A percentile compares a stretch with the other conserved stretches of the same genome.
Evolutionary conservation across 2,113 vertebrate genomes (phyloP).

Genomic region (Sinosuthora webbiana): DNA sequence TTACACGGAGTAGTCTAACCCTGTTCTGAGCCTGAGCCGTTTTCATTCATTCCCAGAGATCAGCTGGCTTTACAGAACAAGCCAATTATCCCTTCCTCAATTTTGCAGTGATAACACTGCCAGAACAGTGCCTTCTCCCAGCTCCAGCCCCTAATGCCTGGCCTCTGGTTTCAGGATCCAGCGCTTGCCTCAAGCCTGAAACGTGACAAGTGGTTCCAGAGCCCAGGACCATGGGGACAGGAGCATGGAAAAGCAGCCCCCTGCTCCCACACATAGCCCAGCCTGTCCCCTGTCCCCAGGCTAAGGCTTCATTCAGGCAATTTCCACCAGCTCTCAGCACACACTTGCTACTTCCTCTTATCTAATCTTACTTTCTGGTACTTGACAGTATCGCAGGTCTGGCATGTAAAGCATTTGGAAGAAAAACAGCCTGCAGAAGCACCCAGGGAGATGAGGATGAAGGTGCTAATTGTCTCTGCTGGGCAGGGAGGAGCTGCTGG

Average conservation of each 20-base stretch:
- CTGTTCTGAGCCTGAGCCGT: background rate
- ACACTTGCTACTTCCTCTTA: background rate
- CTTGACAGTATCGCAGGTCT: background rate
- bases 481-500: background rate
- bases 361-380: slow-evolving; percentile 17
- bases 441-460: background rate
- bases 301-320: background rate
- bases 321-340: background rate
- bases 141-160: no score
- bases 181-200: background rate
- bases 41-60: background rate
- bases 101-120: background rate
- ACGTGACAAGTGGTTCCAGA: accelerated
- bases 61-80: background rate
- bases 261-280: accelerated
- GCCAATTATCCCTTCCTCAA: background rate
- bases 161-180: background rate
- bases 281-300: background rate
- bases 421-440: slow-evolving; percentile 9
- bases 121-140: background rate
- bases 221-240: accelerated
- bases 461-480: background rate
- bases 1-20: background rate
- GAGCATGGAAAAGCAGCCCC: accelerated
- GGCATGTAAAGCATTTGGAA: slow-evolving; percentile 36